These are phyloP conservation scores for Micromesistius poutassou DNA, from an alignment of 2,797 vertebrate genomes.

Conservation along the genomic window DNA sequence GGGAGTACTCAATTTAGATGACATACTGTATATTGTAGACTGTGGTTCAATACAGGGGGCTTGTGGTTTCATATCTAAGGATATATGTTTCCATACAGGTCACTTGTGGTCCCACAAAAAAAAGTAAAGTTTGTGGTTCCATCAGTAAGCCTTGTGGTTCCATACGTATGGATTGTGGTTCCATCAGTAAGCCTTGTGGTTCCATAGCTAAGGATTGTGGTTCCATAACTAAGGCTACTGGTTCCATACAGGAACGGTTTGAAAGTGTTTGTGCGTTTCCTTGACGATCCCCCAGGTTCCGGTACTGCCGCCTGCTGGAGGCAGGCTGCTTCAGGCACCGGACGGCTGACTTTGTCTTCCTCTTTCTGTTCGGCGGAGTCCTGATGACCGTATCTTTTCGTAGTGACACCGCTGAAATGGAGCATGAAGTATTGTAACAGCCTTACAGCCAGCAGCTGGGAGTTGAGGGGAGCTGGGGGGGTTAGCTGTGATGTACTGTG, in stretches of 20 bases:
- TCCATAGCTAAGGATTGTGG: neutral
- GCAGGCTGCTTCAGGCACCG: slow-evolving; percentile 84
- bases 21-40: too few relatives aligned
- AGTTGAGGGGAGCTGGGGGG: neutral
- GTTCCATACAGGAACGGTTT: neutral
- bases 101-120: neutral
- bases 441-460: neutral
- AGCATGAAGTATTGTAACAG: neutral
- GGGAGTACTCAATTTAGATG: too few relatives aligned
- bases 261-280: slow-evolving; percentile 21
- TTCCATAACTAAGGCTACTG: too few relatives aligned
- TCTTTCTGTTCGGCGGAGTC: slow-evolving; percentile 84
- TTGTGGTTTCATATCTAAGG: neutral
- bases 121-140: too few relatives aligned
- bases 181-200: too few relatives aligned
- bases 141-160: neutral
- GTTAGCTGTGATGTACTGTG: neutral
- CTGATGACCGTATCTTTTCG: slow-evolving; percentile 85
- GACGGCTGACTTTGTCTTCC: slow-evolving; percentile 84
- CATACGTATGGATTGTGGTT: neutral
- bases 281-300: slow-evolving; percentile 68
- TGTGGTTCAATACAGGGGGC: neutral
- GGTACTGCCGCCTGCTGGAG: slow-evolving; percentile 86
- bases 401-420: neutral
- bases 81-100: neutral